Evolutionary conservation across 2,797 vertebrate genomes (phyloP), one percentile per base, ranked within the genome.

Genomic region (Florisuga fusca): DNA sequence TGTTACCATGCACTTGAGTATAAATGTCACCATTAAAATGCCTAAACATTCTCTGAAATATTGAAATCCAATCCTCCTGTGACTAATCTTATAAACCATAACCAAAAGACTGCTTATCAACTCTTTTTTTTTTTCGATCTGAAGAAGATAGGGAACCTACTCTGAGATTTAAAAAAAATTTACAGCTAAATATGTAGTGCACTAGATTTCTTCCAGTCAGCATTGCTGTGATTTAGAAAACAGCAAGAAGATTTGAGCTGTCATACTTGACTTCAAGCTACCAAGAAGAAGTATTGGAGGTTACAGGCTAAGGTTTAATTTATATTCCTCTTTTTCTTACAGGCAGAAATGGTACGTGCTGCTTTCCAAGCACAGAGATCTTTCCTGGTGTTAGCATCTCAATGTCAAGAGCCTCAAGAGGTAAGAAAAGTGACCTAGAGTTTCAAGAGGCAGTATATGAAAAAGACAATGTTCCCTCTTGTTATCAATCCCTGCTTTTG

Each of bases 261-360:
- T 91, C 89, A 86, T 26, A 55, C 79, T 95, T 95, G 91, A 94
- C 92, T 93, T 94, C 85, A 68, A 91, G 89, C 79, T 94, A 87
- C 82, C 83, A 84, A 12, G 8, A 64, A 89, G 61, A 87, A 20
- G 73, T 80, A 73, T 5, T 78, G 67, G 67, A 75, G 73, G 83
- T 89, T 93, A 79, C 55, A 75, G 76, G 53, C 76, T 92, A 69
- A 89, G 69, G 38, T 64, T 96, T 89, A 86, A 96, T 87, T 76
- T 76, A 21, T 67, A 25, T 45, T 90, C 48, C 74, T 94, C 63
- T 34, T 90, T 93, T 95, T 77, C 66, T 89, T 95, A 90, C 97
- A 99, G 99, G 99, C 99, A 36, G 98, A 99, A 96, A 98, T 99
- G 99, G 98, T 99, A 67, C 98, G 98, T 73, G 96, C 96, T 5